These are phyloP conservation scores for Aptenodytes forsteri DNA, from an alignment of 2,113 vertebrate species.

Conservation along the genomic window DNA sequence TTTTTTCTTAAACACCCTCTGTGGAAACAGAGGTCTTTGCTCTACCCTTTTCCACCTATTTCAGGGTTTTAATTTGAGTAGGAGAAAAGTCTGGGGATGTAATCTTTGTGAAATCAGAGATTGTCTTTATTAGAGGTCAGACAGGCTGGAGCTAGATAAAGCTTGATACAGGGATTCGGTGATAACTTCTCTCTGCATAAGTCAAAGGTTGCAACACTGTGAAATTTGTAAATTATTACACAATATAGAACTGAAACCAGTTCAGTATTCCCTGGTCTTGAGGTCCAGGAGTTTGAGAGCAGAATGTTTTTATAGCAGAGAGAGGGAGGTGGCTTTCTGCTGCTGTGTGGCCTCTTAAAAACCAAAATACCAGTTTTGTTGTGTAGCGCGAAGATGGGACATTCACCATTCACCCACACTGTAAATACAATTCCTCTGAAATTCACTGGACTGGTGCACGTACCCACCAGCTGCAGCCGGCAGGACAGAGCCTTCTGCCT, in stretches of 20 bases:
- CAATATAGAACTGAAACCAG: background rate
- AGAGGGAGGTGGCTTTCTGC: background rate
- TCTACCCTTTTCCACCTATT: constrained; percentile 5
- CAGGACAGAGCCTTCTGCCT: background rate
- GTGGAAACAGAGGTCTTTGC: constrained; percentile 6
- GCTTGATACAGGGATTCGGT: background rate
- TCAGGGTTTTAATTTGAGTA: constrained; percentile 27
- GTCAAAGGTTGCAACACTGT: constrained; percentile 49
- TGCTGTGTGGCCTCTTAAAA: constrained; percentile 2
- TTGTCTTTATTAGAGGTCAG: constrained; percentile 45
- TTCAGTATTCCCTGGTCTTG: background rate
- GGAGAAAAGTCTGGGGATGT: constrained; percentile 7
- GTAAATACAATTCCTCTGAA: background rate
- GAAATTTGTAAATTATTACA: constrained; percentile 44
- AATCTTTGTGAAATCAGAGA: constrained; percentile 72
- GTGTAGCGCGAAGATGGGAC: background rate
- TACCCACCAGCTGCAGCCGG: background rate
- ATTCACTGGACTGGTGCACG: background rate
- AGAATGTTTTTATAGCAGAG: background rate
- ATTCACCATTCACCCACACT: background rate
- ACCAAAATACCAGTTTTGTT: background rate
- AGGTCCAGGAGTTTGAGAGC: background rate
- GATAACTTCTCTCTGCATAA: background rate
- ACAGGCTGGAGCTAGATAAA: constrained; percentile 60
- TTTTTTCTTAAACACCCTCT: background rate